phyloP scores from a whole-genome alignment of 53 echinoderm and acorn worm species.

The Holothuria scabra region DNA sequence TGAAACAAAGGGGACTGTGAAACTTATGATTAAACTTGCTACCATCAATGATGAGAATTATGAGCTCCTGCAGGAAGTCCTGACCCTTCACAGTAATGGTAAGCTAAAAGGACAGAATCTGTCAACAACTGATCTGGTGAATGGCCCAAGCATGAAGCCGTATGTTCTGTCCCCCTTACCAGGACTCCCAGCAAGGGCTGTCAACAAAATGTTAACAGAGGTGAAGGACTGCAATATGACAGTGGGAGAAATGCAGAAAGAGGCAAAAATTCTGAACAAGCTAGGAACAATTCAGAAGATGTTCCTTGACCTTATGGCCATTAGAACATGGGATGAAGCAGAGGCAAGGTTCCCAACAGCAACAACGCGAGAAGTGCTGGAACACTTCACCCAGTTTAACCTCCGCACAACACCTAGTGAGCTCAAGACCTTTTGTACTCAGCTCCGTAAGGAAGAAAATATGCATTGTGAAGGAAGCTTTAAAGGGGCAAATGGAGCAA shows the following conservation, averaged over 20 bases:
- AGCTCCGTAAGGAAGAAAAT: no score
- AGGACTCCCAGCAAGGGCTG: not conserved
- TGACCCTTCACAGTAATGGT: not conserved
- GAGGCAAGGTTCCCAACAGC: no score
- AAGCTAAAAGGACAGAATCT: slow-evolving; percentile 10
- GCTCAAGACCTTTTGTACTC: no score
- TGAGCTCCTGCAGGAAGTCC: slow-evolving; percentile 5
- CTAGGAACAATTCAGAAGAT: no score
- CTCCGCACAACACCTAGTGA: no score
- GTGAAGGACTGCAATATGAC: not conserved
- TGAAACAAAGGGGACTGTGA: not conserved
- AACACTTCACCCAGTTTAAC: no score
- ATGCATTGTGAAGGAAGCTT: not conserved
- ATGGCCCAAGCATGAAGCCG: slow-evolving; percentile 24
- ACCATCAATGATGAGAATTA: not conserved
- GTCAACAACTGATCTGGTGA: not conserved
- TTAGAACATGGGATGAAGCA: no score
- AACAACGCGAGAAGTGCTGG: no score
- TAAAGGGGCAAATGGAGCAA: not conserved
- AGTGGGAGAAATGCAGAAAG: not conserved
- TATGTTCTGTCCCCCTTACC: slow-evolving; percentile 1
- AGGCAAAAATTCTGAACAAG: no score
- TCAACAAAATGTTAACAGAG: not conserved
- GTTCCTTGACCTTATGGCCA: no score
- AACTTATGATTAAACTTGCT: slow-evolving; percentile 16